These are phyloP conservation scores for Microdon myrmicae DNA, from an alignment of 2,888 invertebrate genomes.

Conservation along the genomic window DNA sequence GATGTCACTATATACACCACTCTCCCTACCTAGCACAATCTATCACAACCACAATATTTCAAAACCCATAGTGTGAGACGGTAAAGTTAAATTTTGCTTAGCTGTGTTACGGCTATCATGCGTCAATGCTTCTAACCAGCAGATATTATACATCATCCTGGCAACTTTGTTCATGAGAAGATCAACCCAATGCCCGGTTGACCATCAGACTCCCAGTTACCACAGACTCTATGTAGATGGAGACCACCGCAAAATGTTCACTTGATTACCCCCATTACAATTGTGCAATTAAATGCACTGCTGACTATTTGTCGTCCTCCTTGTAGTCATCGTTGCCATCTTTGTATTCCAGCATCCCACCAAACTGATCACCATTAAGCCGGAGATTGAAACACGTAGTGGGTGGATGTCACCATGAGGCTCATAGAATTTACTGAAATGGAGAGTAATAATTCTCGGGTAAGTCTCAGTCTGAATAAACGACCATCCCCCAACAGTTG, in stretches of 20 bases:
- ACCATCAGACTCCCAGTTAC: slow-evolving; percentile 1
- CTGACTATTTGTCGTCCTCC: slow-evolving; percentile 30
- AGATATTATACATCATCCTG: no score
- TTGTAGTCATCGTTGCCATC: slow-evolving; percentile 7
- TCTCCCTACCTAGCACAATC: no score
- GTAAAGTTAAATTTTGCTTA: no score
- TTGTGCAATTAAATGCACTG: slow-evolving; percentile 50
- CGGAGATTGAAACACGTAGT: slow-evolving; percentile 2
- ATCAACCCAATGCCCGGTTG: no score
- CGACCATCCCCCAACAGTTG: slow-evolving; percentile 11
- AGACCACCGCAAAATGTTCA: slow-evolving; percentile 45
- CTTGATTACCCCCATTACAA: slow-evolving; percentile 51
- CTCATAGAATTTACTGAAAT: slow-evolving; percentile 46
- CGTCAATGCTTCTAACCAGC: no score
- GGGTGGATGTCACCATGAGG: slow-evolving; percentile 6
- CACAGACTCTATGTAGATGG: no score
- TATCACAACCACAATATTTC: no score
- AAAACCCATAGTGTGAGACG: no score
- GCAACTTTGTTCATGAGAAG: no score
- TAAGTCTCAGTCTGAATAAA: slow-evolving; percentile 39
- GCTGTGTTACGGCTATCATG: no score
- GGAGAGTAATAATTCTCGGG: slow-evolving; percentile 50
- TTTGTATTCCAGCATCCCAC: slow-evolving; percentile 10
- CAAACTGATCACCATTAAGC: slow-evolving; percentile 38
- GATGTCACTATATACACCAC: no score